Conservation (phyloP, 1,140 invertebrate species). For the Lordiphosa stackelbergi region DNA sequence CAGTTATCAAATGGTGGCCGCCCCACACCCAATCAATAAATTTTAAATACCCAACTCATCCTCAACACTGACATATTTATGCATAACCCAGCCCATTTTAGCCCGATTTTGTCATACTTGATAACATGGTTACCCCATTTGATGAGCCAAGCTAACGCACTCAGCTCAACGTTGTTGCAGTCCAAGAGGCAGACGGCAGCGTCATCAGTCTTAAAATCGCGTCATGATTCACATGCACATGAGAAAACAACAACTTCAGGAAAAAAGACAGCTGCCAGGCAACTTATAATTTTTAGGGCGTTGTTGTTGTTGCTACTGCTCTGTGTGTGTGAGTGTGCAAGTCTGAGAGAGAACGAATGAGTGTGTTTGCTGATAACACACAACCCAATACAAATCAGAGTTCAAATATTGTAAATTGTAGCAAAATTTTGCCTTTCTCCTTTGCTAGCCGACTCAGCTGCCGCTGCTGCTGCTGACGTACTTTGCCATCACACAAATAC, state of each 20-base stretch:
- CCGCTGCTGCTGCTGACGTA: slow-evolving; percentile 48
- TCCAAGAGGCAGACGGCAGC: slow-evolving; percentile 6
- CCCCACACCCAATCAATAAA: slow-evolving; percentile 36
- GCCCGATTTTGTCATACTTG: slow-evolving; percentile 42
- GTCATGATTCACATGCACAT: slow-evolving; percentile 60
- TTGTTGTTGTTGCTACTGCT: slow-evolving; percentile 11
- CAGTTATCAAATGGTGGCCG: no score
- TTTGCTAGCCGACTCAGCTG: background rate
- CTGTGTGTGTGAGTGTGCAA: slow-evolving; percentile 22
- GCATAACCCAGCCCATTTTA: slow-evolving; percentile 38
- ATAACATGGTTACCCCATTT: no score
- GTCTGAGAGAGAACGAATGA: slow-evolving; percentile 4
- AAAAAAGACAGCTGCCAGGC: slow-evolving; percentile 5
- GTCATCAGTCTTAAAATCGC: slow-evolving; percentile 22
- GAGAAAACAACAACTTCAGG: slow-evolving; percentile 5
- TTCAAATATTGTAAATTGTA: slow-evolving; percentile 46
- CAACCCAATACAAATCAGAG: slow-evolving; percentile 27
- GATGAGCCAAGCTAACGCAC: no score
- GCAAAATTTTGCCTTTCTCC: slow-evolving; percentile 19
- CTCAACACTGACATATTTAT: slow-evolving; percentile 19
- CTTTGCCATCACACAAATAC: slow-evolving; percentile 10
- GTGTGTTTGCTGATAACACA: slow-evolving; percentile 38
- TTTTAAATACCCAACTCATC: slow-evolving; percentile 35
- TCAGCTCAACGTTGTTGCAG: slow-evolving; percentile 10
- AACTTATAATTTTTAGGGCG: slow-evolving; percentile 27